phyloP scores from a whole-genome alignment of 1,140 invertebrate species.

The Sminthurinus signatus region DNA sequence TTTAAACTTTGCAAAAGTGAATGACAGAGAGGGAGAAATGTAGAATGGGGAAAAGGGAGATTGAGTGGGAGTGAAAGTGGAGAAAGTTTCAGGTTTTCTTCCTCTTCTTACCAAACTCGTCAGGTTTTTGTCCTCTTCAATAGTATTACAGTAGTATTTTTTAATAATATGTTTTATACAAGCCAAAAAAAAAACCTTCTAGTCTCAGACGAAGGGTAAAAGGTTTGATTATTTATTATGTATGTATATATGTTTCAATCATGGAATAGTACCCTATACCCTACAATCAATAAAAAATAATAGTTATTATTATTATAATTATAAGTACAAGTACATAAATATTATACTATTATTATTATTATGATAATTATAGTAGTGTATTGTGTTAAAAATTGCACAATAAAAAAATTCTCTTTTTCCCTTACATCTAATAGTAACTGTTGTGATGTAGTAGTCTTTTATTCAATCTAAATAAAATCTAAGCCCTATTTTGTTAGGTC shows the following conservation, averaged over 20 bases:
- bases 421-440: no score
- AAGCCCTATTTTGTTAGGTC: no score
- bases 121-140: background rate
- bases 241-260: background rate
- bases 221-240: background rate
- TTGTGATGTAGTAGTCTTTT: no score
- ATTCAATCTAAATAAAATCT: no score
- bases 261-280: no score
- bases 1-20: no score
- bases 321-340: background rate
- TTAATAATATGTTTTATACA: no score
- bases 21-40: no score
- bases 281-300: background rate
- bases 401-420: background rate
- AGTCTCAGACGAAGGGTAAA: background rate
- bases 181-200: conserved; percentile 3
- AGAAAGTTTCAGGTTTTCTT: background rate
- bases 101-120: background rate
- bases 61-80: background rate
- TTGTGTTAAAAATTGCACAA: conserved; percentile 3
- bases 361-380: background rate
- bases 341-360: background rate
- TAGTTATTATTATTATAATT: background rate
- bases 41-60: background rate
- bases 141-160: no score